Evolutionary conservation across 2,888 invertebrate species (phyloP).

Genomic region (Drosophila differens): DNA sequence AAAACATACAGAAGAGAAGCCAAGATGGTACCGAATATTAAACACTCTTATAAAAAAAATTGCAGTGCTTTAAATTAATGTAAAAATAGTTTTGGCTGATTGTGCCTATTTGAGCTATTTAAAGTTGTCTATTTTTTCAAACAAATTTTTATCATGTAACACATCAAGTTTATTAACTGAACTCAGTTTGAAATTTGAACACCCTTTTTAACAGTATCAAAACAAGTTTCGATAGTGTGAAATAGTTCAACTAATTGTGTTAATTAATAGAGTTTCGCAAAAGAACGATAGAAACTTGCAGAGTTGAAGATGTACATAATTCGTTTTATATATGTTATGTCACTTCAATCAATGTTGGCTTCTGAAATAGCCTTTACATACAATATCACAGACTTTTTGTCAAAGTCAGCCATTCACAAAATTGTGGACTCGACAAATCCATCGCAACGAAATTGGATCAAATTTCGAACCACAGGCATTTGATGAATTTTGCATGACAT

Average conservation of each 20-base stretch:
- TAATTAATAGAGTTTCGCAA: constrained; percentile 4
- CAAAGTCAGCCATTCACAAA: constrained; percentile 1
- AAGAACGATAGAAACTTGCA: neutral
- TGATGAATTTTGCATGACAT: constrained; percentile 58
- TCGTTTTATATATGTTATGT: neutral
- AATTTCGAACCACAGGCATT: constrained; percentile 52
- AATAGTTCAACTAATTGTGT: constrained; percentile 8
- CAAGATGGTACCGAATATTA: neutral
- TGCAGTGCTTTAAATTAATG: no score
- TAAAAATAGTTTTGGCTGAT: neutral
- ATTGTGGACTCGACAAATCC: constrained; percentile 7
- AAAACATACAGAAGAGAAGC: no score
- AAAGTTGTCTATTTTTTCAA: neutral
- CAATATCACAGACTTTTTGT: neutral
- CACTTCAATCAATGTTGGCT: neutral
- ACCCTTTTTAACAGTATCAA: neutral
- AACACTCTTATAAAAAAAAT: neutral
- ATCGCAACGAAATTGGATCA: constrained; percentile 14
- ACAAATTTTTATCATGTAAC: neutral
- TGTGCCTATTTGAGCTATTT: neutral
- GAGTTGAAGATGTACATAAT: neutral
- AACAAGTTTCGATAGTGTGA: neutral
- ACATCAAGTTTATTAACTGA: neutral
- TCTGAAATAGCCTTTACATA: neutral
- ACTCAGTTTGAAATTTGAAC: neutral